These are phyloP conservation scores for Poeciliopsis turrubarensis DNA, from an alignment of 2,113 vertebrate species.

Conservation along the genomic window DNA sequence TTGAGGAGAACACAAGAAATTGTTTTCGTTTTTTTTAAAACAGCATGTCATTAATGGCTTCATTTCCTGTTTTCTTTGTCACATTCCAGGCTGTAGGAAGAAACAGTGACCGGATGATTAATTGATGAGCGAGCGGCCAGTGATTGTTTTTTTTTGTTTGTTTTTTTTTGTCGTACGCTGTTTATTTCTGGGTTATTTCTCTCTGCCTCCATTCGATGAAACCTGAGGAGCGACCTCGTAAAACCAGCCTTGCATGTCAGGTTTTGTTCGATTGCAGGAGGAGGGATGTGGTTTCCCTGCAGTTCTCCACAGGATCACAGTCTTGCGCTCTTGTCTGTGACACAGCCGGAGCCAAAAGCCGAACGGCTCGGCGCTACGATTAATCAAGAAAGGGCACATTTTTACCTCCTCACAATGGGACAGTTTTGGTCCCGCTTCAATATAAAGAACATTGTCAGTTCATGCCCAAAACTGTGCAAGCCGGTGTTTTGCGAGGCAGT, in stretches of 20 bases:
- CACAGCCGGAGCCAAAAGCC: slow-evolving; percentile 13
- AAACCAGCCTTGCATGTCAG: slow-evolving; percentile 29
- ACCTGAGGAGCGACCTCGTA: slow-evolving; percentile 11
- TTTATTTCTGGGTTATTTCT: slow-evolving; percentile 2
- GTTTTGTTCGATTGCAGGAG: slow-evolving; percentile 17
- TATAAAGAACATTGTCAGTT: background rate
- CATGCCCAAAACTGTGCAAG: background rate
- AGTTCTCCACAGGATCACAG: slow-evolving; percentile 8
- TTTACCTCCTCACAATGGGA: too few relatives aligned
- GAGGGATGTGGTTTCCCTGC: slow-evolving; percentile 6
- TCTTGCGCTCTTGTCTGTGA: slow-evolving; percentile 11
- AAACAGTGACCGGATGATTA: slow-evolving; percentile 20
- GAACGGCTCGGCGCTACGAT: background rate
- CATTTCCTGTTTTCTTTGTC: slow-evolving; percentile 31
- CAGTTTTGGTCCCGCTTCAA: too few relatives aligned
- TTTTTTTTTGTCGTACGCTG: slow-evolving; percentile 14
- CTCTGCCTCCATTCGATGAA: slow-evolving; percentile 14
- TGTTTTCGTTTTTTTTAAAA: slow-evolving; percentile 13
- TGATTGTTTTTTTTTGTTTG: slow-evolving; percentile 19
- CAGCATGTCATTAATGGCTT: slow-evolving; percentile 16
- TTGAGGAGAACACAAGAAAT: slow-evolving; percentile 22
- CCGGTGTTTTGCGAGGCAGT: background rate
- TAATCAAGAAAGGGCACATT: background rate
- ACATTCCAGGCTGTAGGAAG: slow-evolving; percentile 20
- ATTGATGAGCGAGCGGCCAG: slow-evolving; percentile 17